Evolutionary conservation across 1,140 invertebrate species (phyloP).

Genomic region (Centruroides vittatus): DNA sequence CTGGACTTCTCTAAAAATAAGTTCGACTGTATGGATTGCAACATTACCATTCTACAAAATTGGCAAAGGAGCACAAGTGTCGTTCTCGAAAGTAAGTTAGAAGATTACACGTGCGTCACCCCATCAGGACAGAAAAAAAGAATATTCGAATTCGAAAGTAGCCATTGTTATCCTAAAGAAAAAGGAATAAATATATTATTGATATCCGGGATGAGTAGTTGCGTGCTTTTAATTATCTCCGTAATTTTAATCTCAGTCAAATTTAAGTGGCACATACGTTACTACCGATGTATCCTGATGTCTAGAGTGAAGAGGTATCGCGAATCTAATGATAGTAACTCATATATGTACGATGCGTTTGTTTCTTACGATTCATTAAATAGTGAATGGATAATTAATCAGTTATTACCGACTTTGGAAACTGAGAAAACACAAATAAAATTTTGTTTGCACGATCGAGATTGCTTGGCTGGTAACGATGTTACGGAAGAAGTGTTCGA

Average conservation of each 20-base stretch:
- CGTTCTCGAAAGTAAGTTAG: not conserved
- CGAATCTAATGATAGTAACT: not conserved
- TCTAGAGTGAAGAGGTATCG: constrained; percentile 1
- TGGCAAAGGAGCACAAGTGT: not conserved
- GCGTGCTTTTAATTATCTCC: constrained; percentile 26
- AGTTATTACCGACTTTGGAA: constrained; percentile 40
- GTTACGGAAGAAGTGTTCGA: constrained; percentile 44
- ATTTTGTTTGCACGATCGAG: constrained; percentile 47
- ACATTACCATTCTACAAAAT: constrained; percentile 1
- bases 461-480: constrained; percentile 44
- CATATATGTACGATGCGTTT: constrained; percentile 46
- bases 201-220: constrained; percentile 26
- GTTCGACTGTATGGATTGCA: constrained; percentile 30
- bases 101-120: constrained; percentile 21
- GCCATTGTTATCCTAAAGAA: constrained; percentile 13
- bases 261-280: constrained; percentile 35
- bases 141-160: constrained; percentile 12
- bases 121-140: constrained; percentile 25
- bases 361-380: constrained; percentile 48
- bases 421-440: constrained; percentile 36
- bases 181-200: constrained; percentile 23
- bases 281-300: constrained; percentile 36
- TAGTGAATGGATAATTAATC: constrained; percentile 38
- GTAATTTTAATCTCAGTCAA: constrained; percentile 24
- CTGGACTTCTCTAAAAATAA: constrained; percentile 37